These are phyloP conservation scores for Xestia ashworthii DNA, from an alignment of 2,888 invertebrate species.

Conservation along the genomic window DNA sequence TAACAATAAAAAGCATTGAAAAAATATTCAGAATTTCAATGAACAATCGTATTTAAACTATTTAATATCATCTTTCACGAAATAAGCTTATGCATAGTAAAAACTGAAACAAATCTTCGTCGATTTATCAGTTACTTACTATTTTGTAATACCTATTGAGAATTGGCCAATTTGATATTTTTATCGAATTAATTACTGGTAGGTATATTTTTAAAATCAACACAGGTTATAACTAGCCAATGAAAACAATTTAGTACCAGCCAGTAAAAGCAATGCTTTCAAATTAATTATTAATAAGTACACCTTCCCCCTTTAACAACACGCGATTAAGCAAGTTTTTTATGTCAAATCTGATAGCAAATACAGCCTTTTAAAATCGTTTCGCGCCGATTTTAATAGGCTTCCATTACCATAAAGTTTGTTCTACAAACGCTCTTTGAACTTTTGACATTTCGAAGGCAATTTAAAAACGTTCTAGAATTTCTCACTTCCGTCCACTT, in stretches of 20 bases:
- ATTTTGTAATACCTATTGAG: background rate
- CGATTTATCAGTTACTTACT: background rate
- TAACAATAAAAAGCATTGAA: constrained; percentile 25
- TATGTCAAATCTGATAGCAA: constrained; percentile 28
- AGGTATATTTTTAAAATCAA: constrained; percentile 3
- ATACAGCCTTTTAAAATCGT: constrained; percentile 15
- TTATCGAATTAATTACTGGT: background rate
- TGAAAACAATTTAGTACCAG: constrained; percentile 1
- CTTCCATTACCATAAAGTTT: constrained; percentile 49
- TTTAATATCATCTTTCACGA: background rate
- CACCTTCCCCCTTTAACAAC: background rate
- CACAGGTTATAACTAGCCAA: background rate
- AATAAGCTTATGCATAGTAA: background rate
- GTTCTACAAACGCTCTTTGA: constrained; percentile 32
- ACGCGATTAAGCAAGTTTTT: background rate
- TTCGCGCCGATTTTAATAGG: constrained; percentile 45
- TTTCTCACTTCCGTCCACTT: background rate
- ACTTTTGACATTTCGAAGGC: constrained; percentile 44
- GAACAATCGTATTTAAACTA: background rate
- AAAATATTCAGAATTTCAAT: background rate
- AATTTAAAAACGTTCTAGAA: constrained; percentile 39
- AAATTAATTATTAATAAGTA: background rate
- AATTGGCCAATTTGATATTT: background rate
- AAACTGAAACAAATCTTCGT: background rate
- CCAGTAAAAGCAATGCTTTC: background rate